Evolutionary conservation across 2,797 vertebrate species (phyloP), one percentile per base, ranked within the genome.

Genomic region (Anguilla pacifica): DNA sequence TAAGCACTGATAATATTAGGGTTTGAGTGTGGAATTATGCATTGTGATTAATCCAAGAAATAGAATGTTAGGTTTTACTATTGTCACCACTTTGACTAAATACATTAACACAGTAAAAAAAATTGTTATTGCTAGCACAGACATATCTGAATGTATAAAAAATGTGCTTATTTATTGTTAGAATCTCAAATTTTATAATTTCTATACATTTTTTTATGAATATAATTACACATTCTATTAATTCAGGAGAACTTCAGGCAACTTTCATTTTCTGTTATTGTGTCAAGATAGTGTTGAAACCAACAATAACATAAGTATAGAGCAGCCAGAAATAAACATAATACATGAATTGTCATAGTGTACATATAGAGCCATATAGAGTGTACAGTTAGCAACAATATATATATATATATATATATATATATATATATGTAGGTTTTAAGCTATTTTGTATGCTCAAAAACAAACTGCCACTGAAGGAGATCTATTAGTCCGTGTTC

Each of bases 1-100:
- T 95, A 94, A 88, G 28, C 6, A 51, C 43, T 51, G 46, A 51
- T 82, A 51, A 82, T 82, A 82, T 82, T 49, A n/a, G 43, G 79
- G 22, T 82, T 82, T 82, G 43, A 11, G 46, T 49, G 17, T 51
- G 43, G 7, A 82, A 82, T 82, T 82, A 82, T 49, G 11, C 46
- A 49, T 82, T 51, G 35, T 79, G 39, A 79, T 79, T 79, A 79
- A 79, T 79, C 15, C 39, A 79, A 79, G 74, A 46, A 79, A 79
- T 79, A 22, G 39, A 79, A 46, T 79, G 39, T 43, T 79, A 22
- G 74, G n/a, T 19, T 43, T 79, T 2, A 43, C 46, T 15, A 79
- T 46, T 43, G 5, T 43, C 39, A 46, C 31, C 17, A 46, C 74
- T 79, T 43, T 19, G 9, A 79, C n/a, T 15, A 79, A 46, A 46